Conservation (phyloP, 1,140 invertebrate species). For the Tetraneura akinire region DNA sequence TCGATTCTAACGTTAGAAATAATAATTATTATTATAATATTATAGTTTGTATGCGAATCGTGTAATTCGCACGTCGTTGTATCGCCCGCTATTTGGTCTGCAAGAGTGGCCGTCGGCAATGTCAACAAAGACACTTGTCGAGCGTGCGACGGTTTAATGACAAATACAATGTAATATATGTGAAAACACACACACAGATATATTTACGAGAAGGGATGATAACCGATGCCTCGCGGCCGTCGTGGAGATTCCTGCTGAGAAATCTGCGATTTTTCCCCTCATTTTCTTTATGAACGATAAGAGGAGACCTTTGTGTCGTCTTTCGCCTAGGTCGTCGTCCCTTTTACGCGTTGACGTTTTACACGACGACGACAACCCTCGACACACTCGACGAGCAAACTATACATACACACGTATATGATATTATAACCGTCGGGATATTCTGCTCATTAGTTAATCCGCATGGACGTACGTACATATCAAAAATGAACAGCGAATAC, state of each 20-base stretch:
- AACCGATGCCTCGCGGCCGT: not conserved
- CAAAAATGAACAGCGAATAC: slow-evolving; percentile 6
- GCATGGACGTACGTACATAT: not conserved
- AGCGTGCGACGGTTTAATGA: no score
- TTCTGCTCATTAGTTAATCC: slow-evolving; percentile 36
- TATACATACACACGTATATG: not conserved
- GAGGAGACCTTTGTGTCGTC: slow-evolving; percentile 7
- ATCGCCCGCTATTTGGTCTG: no score
- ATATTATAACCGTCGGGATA: slow-evolving; percentile 1
- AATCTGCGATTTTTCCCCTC: not conserved
- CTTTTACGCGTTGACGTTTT: slow-evolving; percentile 29
- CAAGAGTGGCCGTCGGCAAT: no score
- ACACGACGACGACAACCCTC: slow-evolving; percentile 18
- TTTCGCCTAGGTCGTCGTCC: not conserved
- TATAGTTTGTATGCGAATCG: no score
- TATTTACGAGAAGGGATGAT: not conserved
- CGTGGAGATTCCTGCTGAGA: not conserved
- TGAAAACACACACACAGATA: no score
- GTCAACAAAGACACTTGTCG: no score
- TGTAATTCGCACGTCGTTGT: no score
- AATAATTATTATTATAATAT: no score
- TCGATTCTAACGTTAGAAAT: no score
- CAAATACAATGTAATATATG: no score
- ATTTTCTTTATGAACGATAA: not conserved
- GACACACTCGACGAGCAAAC: slow-evolving; percentile 1